These are phyloP conservation scores for Lymantria dispar DNA, from an alignment of 2,888 invertebrate species.

Conservation along the genomic window DNA sequence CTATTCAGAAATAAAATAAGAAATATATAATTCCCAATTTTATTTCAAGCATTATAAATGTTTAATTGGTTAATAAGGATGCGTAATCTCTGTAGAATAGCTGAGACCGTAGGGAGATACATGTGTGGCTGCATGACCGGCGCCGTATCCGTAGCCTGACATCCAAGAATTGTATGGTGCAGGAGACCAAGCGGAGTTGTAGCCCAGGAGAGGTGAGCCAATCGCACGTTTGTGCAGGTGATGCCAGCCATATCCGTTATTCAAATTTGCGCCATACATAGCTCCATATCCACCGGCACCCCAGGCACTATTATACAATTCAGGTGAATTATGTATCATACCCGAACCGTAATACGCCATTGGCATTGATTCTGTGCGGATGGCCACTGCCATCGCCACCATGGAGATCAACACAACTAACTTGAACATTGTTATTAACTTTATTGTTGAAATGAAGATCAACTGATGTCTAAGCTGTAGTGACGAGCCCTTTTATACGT, in stretches of 20 bases:
- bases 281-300: constrained; percentile 34
- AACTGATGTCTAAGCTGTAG: not conserved
- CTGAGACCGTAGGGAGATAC: constrained; percentile 40
- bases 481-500: no score
- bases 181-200: constrained; percentile 23
- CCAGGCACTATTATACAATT: not conserved
- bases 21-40: not conserved
- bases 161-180: not conserved
- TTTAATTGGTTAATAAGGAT: constrained; percentile 3
- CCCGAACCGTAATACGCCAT: constrained; percentile 46
- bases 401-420: not conserved
- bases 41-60: not conserved
- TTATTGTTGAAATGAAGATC: not conserved
- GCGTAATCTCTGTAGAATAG: constrained; percentile 32
- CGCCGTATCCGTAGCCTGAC: not conserved
- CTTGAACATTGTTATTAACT: not conserved
- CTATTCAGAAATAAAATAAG: no score
- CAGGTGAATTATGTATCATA: constrained; percentile 11
- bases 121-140: constrained; percentile 41
- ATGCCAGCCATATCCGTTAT: constrained; percentile 68
- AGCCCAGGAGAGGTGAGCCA: constrained; percentile 41
- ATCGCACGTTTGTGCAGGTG: constrained; percentile 66
- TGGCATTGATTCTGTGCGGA: constrained; percentile 40
- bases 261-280: constrained; percentile 51
- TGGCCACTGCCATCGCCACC: not conserved